phyloP scores from a whole-genome alignment of 2,888 invertebrate genomes.

The Carterocephalus palaemon region DNA sequence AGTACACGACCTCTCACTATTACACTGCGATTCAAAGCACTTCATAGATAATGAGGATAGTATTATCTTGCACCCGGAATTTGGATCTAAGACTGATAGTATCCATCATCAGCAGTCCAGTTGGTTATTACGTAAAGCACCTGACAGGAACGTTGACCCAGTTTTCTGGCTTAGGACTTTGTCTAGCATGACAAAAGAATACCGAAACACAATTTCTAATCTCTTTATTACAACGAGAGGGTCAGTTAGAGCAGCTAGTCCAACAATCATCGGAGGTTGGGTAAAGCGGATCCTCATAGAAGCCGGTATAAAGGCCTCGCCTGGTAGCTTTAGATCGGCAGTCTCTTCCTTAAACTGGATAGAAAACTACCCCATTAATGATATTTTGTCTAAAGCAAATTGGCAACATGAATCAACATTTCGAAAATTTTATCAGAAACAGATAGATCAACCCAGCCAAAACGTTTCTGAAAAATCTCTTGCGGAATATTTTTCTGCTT shows the following conservation, averaged over 20 bases:
- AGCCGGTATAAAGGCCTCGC: constrained; percentile 17
- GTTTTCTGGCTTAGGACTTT: constrained; percentile 22
- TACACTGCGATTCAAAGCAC: constrained; percentile 19
- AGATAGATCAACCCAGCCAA: no score
- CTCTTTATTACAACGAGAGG: no score
- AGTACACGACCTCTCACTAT: no score
- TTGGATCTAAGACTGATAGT: constrained; percentile 32
- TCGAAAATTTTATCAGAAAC: constrained; percentile 11
- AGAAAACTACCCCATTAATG: constrained; percentile 26
- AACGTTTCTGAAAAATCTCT: no score
- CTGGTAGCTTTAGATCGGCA: constrained; percentile 25
- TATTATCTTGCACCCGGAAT: constrained; percentile 27
- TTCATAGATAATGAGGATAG: constrained; percentile 19
- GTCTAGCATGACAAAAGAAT: no score
- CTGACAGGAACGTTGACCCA: no score
- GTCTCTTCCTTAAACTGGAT: constrained; percentile 26
- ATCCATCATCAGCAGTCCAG: no score
- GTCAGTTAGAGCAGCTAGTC: no score
- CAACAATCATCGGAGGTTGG: constrained; percentile 20
- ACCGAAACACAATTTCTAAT: no score
- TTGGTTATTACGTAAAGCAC: no score
- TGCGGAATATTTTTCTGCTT: no score
- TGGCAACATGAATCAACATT: constrained; percentile 19
- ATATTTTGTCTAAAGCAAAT: constrained; percentile 25
- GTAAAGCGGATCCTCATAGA: constrained; percentile 17